These are phyloP conservation scores for Hucho hucho DNA, from an alignment of 2,113 vertebrate genomes.

Conservation along the genomic window DNA sequence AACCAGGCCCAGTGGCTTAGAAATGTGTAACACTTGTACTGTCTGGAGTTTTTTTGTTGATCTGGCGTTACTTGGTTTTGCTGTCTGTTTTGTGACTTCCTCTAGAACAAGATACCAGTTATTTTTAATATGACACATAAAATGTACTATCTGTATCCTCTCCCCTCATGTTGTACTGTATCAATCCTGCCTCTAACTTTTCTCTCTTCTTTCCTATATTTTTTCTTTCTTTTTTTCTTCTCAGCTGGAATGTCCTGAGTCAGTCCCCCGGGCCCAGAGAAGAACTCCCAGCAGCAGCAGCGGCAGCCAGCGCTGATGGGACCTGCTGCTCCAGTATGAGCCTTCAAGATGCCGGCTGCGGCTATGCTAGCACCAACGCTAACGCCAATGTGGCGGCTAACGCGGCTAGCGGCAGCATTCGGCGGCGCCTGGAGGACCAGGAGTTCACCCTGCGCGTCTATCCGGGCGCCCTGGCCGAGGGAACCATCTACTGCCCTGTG, in stretches of 20 bases:
- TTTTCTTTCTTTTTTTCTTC: conserved; percentile 27
- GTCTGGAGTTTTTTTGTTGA: conserved; percentile 18
- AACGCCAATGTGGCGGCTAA: conserved; percentile 57
- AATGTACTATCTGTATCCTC: too few species aligned
- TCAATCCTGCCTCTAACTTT: background rate
- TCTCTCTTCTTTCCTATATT: conserved; percentile 3
- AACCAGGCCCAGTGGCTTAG: conserved; percentile 36
- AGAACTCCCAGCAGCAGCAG: conserved; percentile 60
- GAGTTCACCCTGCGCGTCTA: conserved; percentile 90
- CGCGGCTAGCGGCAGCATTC: conserved; percentile 65
- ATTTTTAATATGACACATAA: too few species aligned
- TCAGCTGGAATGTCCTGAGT: conserved; percentile 82
- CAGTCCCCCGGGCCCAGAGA: conserved; percentile 54
- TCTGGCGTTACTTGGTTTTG: conserved; percentile 9
- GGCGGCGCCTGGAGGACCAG: conserved; percentile 92
- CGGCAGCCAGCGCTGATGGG: conserved; percentile 77
- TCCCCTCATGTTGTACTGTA: background rate
- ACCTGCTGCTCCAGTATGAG: conserved; percentile 89
- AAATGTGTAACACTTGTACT: conserved; percentile 44
- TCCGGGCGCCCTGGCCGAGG: conserved; percentile 88
- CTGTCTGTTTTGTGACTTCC: conserved; percentile 35
- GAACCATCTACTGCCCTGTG: conserved; percentile 92
- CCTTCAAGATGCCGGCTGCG: conserved; percentile 89
- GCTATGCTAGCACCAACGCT: conserved; percentile 40
- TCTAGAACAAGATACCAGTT: too few species aligned